A percentile compares a stretch with the other conserved stretches of the same genome.
Conservation (phyloP, 2,888 invertebrate species). For the Leuctra nigra region DNA sequence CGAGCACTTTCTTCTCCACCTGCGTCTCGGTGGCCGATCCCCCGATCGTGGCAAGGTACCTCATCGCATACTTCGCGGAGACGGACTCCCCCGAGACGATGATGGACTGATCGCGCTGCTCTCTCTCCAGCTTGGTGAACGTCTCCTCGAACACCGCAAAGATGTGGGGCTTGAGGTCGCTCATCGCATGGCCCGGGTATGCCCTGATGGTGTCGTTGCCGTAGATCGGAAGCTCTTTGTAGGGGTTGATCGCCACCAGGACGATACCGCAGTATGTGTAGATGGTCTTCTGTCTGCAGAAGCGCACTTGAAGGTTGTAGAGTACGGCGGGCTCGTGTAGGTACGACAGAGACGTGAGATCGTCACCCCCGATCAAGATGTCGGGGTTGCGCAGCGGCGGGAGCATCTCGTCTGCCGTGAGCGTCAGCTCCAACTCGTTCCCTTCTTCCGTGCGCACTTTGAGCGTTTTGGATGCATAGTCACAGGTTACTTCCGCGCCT, state of each 20-base stretch:
- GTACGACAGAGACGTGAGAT: constrained; percentile 93
- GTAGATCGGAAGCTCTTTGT: constrained; percentile 90
- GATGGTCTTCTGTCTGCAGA: constrained; percentile 86
- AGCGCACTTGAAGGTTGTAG: constrained; percentile 89
- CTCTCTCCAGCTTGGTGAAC: constrained; percentile 83
- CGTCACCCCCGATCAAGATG: constrained; percentile 94
- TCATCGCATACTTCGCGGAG: constrained; percentile 97
- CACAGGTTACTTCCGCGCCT: constrained; percentile 70
- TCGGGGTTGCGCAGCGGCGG: constrained; percentile 93
- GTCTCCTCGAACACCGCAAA: constrained; percentile 98
- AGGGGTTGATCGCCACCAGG: constrained; percentile 97
- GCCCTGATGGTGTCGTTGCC: constrained; percentile 92
- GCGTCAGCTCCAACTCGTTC: constrained; percentile 54
- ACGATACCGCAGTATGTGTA: constrained; percentile 99
- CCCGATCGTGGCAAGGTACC: constrained; percentile 94
- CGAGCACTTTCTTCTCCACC: constrained; percentile 90
- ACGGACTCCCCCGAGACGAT: constrained; percentile 95
- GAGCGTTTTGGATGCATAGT: constrained; percentile 56
- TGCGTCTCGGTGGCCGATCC: constrained; percentile 86
- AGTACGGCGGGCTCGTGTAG: constrained; percentile 96
- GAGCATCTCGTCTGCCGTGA: constrained; percentile 57
- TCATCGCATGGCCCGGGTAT: constrained; percentile 90
- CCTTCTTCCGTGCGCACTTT: constrained; percentile 49
- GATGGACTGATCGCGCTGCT: constrained; percentile 51
- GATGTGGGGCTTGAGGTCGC: constrained; percentile 95